Conservation (phyloP, 2,113 vertebrate species). For the Peromyscus leucopus region DNA sequence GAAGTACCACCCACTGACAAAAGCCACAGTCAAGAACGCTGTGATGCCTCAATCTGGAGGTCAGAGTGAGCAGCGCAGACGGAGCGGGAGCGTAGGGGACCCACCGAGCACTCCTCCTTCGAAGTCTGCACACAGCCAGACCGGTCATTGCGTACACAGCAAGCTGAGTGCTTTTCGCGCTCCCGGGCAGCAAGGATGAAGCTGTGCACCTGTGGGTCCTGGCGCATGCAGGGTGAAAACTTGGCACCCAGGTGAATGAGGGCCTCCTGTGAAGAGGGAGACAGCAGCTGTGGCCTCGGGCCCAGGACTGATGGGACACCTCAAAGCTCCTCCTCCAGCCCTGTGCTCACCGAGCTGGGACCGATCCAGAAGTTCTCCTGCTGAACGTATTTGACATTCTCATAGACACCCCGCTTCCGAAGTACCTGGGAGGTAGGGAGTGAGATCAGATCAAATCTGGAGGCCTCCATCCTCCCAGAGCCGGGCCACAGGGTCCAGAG, state of each 20-base stretch:
- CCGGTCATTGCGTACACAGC: slow-evolving; percentile 97
- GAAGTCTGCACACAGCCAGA: slow-evolving; percentile 97
- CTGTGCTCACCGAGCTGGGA: slow-evolving; percentile 93
- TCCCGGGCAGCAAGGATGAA: slow-evolving; percentile 93
- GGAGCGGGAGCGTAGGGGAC: slow-evolving; percentile 62
- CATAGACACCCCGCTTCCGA: slow-evolving; percentile 98
- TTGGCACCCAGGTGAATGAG: slow-evolving; percentile 99
- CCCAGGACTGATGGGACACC: rapidly evolving
- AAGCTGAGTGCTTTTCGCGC: slow-evolving; percentile 95
- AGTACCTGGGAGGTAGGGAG: slow-evolving; percentile 89
- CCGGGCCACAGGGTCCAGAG: background rate
- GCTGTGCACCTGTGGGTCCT: slow-evolving; percentile 95
- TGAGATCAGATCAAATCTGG: background rate
- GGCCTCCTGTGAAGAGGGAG: slow-evolving; percentile 89
- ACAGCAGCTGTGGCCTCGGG: slow-evolving; percentile 12
- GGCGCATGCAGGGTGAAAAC: slow-evolving; percentile 98
- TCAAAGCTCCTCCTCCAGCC: background rate
- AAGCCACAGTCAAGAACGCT: too few relatives aligned
- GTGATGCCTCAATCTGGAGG: background rate
- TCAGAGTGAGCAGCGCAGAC: background rate
- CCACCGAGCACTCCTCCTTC: slow-evolving; percentile 97
- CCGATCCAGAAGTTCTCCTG: slow-evolving; percentile 99
- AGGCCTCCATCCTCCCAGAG: background rate
- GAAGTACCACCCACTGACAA: too few relatives aligned
- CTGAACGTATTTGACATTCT: slow-evolving; percentile 99